Base-by-base conservation (phyloP, 2,797 vertebrate species). In the Glossophaga mutica region DNA sequence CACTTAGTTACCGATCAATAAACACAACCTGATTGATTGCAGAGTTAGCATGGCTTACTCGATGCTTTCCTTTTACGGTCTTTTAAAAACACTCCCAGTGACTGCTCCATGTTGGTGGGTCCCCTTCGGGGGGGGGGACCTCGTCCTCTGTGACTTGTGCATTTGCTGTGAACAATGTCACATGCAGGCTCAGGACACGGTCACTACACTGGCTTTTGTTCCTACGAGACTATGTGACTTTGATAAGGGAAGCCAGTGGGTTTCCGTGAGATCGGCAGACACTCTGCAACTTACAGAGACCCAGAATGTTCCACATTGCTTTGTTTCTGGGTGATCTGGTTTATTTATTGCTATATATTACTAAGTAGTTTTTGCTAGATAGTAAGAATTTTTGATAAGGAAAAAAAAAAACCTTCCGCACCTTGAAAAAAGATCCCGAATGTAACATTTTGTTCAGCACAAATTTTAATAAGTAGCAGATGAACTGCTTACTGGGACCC, bases 341-440 rank as follows among this genome's bases (percentile, higher is more conserved):
- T 90, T 29, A 70, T 90, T 65, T 82, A 94, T 39, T 94, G n/a
- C 70, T 97, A 82, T 95, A 94, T 32, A 90, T 94, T 77, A 88
- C 12, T 79, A 94, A 93, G 12, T 71, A 81, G 50, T 32, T 86
- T 96, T 94, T 48, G 74, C 90, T 70, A 89, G 85, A 91, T 10
- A 91, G 76, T 44, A 29, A 87, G 78, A 9, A 67, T n/a, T 73
- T 95, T 95, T 89, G 90, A 92, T 76, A 86, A 90, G 5, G 74
- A 95, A 70, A 70, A 85, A 11, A 85, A 15, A 22, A 73, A 9
- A 59, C 92, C 92, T 87, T 70, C 50, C 87, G 44, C 24, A 74
- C 85, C 76, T 95, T 74, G 52, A 42, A 96, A 94, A 97, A 97
- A 62, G 59, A 95, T 62, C 89, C 8, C 65, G 86, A 83, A 22